Evolutionary conservation across 2,888 invertebrate species (phyloP).

Genomic region (Microplitis manilae): DNA sequence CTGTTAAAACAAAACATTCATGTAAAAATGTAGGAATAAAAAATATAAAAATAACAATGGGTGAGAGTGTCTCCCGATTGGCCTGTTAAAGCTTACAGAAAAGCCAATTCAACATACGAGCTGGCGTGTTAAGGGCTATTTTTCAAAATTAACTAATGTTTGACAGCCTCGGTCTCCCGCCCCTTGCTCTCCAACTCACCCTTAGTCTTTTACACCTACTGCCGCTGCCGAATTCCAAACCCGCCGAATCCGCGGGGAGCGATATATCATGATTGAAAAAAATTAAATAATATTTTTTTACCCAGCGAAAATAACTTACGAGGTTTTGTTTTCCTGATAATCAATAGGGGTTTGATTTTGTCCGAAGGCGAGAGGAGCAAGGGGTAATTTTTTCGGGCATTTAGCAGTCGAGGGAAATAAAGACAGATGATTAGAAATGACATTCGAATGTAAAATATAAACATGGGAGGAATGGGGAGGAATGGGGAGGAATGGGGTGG

Average conservation of each 20-base stretch:
- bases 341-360: no score
- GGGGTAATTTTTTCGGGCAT: no score
- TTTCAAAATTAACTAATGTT: slow-evolving; percentile 71
- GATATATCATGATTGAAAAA: background rate
- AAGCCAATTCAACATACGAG: slow-evolving; percentile 62
- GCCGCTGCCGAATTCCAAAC: background rate
- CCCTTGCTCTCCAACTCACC: background rate
- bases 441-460: slow-evolving; percentile 26
- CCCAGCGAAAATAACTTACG: background rate
- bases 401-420: no score
- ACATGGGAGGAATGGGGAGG: slow-evolving; percentile 27
- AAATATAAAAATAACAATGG: slow-evolving; percentile 48
- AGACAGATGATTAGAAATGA: background rate
- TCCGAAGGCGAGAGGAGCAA: no score
- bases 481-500: no score
- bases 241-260: background rate
- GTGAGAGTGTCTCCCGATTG: slow-evolving; percentile 64
- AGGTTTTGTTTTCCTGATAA: no score
- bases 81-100: slow-evolving; percentile 60
- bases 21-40: slow-evolving; percentile 15
- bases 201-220: background rate
- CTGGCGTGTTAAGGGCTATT: slow-evolving; percentile 67
- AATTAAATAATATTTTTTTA: background rate
- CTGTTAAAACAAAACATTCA: background rate
- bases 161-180: slow-evolving; percentile 57